A percentile compares a stretch with the other conserved stretches of the same genome.
Conservation (phyloP, 1,140 invertebrate species). For the Paraescarpia echinospica region DNA sequence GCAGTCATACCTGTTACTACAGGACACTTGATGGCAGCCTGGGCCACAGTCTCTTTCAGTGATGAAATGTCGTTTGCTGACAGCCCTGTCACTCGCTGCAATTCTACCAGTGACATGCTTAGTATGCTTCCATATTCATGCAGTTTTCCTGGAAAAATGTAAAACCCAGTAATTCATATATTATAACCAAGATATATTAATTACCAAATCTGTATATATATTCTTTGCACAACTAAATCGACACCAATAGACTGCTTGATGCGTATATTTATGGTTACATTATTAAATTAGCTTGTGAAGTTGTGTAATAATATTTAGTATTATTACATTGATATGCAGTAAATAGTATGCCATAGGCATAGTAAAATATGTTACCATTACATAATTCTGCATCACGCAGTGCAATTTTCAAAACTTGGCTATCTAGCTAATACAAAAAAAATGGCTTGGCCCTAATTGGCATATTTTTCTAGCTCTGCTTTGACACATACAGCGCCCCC, state of each 20-base stretch:
- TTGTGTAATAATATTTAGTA: no score
- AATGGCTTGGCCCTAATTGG: not conserved
- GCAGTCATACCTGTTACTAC: slow-evolving; percentile 1
- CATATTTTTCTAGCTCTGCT: no score
- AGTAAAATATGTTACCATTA: no score
- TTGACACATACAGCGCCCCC: not conserved
- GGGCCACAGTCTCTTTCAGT: slow-evolving; percentile 15
- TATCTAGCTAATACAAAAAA: not conserved
- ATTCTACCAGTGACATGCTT: slow-evolving; percentile 16
- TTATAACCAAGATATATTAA: not conserved
- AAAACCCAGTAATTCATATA: not conserved
- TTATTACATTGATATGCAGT: no score
- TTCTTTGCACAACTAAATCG: no score
- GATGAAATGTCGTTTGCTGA: slow-evolving; percentile 10
- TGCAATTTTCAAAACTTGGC: no score
- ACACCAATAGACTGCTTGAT: no score
- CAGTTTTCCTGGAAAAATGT: not conserved
- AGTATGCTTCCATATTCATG: slow-evolving; percentile 12
- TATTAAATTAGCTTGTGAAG: no score
- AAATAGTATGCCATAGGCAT: no score
- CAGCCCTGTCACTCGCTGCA: slow-evolving; percentile 13
- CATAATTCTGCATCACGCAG: no score
- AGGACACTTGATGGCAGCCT: not conserved
- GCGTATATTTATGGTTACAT: no score
- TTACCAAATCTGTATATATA: no score